Base-by-base conservation (phyloP, 1,140 invertebrate species). In the Spodoptera litura region DNA sequence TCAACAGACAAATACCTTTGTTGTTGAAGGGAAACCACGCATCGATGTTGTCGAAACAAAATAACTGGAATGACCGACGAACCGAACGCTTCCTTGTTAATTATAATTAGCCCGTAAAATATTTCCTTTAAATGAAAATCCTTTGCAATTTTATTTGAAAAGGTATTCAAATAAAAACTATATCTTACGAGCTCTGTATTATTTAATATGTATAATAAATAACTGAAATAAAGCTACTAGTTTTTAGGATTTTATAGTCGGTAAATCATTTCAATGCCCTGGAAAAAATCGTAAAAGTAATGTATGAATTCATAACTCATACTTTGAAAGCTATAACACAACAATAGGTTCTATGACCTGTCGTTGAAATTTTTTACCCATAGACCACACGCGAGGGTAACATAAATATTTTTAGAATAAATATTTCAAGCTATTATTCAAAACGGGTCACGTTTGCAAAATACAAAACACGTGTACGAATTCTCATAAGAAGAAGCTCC, bases 1-100 rank as follows among this genome's bases (percentile, higher is more conserved):
- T 51, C 56, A 56, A 51, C 56, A 73, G 53, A 73, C 59, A 73
- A 51, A 61, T 73, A 15, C 71, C 56, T 73, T 59, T 31, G 56
- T 10, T 66, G 59, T 20, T 73, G 31, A 27, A 25, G 55, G 27
- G 38, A 38, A 73, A 73, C 59, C 38, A 27, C 20, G 71, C 56
- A 31, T 53, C 44, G 49, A 70, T 59, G 11, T 25, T 25, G 38
- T 5, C 11, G 9, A 15, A 20, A 10, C 61, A 15, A 44, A 49
- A 20, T 64, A 49, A 10, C n/a, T 13, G 59, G 35, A 56, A 20
- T 56, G 20, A 44, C 4, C 38, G 38, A 44, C 38, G 9, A 44
- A 44, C 4, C 6, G 9, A 44, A 44, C 38, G 38, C 38, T 44
- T 44, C 38, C 38, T 44, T 44, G 6, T 44, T 8, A 0, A 44